A percentile compares a stretch with the other conserved stretches of the same genome.
Conservation (phyloP, 2,113 vertebrate species). For the Coregonus clupeaformis region DNA sequence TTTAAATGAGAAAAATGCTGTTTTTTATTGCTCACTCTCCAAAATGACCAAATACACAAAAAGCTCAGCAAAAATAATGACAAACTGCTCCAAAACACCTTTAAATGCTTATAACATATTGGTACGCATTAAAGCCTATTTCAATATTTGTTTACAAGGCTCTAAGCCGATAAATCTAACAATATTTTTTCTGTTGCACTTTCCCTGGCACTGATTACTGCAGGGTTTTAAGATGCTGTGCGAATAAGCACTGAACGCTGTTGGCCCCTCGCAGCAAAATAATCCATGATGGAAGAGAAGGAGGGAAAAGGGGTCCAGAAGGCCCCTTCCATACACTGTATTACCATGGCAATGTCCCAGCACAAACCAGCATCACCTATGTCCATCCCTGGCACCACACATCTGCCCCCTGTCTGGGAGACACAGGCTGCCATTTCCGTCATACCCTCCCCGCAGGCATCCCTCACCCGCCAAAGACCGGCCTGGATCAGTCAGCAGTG, state of each 20-base stretch:
- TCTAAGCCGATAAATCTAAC: conserved; percentile 28
- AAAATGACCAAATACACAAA: conserved; percentile 11
- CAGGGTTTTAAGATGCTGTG: conserved; percentile 19
- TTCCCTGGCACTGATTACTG: conserved; percentile 29
- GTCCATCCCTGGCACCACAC: neutral
- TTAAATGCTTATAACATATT: conserved; percentile 20
- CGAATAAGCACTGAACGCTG: conserved; percentile 18
- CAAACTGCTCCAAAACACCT: conserved; percentile 21
- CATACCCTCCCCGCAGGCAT: neutral
- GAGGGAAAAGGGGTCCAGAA: neutral
- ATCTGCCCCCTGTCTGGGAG: conserved; percentile 10
- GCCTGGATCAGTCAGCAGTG: conserved; percentile 6
- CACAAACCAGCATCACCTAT: conserved; percentile 17
- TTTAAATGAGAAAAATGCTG: conserved; percentile 5
- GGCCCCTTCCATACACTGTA: neutral
- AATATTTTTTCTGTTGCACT: conserved; percentile 10
- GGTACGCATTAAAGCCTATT: conserved; percentile 36
- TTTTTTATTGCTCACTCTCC: conserved; percentile 11
- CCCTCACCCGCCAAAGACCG: neutral
- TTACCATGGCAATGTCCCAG: neutral
- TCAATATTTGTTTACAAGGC: conserved; percentile 48
- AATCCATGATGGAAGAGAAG: neutral
- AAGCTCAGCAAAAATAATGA: conserved; percentile 15
- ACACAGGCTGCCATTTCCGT: conserved; percentile 3
- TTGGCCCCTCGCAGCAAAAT: conserved; percentile 5